A percentile compares a stretch with the other conserved stretches of the same genome.
These are phyloP conservation scores for Trachurus trachurus DNA, from an alignment of 2,797 vertebrate species.

Conservation along the genomic window DNA sequence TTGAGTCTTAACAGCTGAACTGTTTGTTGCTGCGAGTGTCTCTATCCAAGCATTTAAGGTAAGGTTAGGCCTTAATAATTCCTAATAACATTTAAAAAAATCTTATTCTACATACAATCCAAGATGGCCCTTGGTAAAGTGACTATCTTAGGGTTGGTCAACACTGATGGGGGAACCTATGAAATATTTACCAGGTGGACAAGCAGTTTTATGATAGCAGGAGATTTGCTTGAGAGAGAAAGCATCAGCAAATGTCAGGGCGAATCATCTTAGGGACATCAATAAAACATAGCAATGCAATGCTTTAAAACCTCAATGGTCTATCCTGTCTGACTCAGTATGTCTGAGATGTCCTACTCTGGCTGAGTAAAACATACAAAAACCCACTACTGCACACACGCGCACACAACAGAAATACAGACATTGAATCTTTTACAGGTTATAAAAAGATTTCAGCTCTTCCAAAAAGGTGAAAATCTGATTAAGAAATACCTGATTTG, in stretches of 20 bases:
- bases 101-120: slow-evolving; percentile 21
- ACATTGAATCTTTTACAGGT: not conserved
- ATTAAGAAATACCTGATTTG: slow-evolving; percentile 60
- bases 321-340: slow-evolving; percentile 65
- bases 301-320: slow-evolving; percentile 61
- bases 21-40: not conserved
- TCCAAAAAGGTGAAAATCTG: not conserved
- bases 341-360: slow-evolving; percentile 47
- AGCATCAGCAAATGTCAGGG: slow-evolving; percentile 77
- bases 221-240: slow-evolving; percentile 69
- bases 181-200: slow-evolving; percentile 78
- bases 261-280: slow-evolving; percentile 75
- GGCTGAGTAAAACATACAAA: slow-evolving; percentile 4
- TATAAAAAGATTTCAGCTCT: not conserved
- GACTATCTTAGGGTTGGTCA: slow-evolving; percentile 32
- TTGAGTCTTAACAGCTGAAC: not conserved
- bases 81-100: slow-evolving; percentile 4
- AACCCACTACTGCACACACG: slow-evolving; percentile 12
- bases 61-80: not conserved
- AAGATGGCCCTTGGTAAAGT: not conserved
- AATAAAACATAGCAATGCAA: slow-evolving; percentile 78
- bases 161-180: slow-evolving; percentile 41
- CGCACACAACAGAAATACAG: slow-evolving; percentile 9
- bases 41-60: slow-evolving; percentile 6
- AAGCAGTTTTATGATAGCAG: slow-evolving; percentile 63